Percentiles rank a stretch among this genome's conserved stretches.
Conservation (phyloP, 2,888 invertebrate species). For the Neocrepidodera transversa region DNA sequence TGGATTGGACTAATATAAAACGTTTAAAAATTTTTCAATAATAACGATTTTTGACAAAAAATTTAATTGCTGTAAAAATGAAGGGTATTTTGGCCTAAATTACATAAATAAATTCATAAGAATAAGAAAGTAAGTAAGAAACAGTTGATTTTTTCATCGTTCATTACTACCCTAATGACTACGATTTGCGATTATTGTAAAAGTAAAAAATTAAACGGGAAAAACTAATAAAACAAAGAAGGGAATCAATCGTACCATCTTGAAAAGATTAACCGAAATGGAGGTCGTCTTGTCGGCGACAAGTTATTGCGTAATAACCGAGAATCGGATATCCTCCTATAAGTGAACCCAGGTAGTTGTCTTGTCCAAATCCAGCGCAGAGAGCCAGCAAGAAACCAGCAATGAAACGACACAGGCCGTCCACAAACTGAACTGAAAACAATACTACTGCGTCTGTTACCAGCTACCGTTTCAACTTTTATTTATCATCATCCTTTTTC, state of each 20-base stretch:
- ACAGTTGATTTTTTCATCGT: too few relatives aligned
- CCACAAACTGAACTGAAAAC: conserved; percentile 15
- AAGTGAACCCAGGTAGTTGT: conserved; percentile 14
- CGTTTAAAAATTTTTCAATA: too few relatives aligned
- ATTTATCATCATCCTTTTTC: conserved; percentile 3
- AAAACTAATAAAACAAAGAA: background rate
- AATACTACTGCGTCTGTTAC: conserved; percentile 17
- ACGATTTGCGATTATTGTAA: too few relatives aligned
- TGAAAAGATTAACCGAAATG: conserved; percentile 20
- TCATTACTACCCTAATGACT: too few relatives aligned
- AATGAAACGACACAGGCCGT: conserved; percentile 18
- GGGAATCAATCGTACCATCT: background rate
- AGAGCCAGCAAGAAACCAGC: conserved; percentile 22
- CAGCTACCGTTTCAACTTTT: conserved; percentile 20
- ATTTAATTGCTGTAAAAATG: too few relatives aligned
- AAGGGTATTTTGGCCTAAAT: too few relatives aligned
- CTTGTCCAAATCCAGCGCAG: conserved; percentile 24
- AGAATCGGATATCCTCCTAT: conserved; percentile 12
- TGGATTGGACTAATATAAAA: too few relatives aligned
- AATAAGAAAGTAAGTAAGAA: too few relatives aligned
- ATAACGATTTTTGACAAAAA: too few relatives aligned
- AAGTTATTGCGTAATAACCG: conserved; percentile 20
- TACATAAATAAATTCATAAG: too few relatives aligned
- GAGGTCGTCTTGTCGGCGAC: conserved; percentile 27
- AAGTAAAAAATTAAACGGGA: too few relatives aligned